These are phyloP conservation scores for Parthenolecanium corni DNA, from an alignment of 2,888 invertebrate genomes.

Conservation along the genomic window DNA sequence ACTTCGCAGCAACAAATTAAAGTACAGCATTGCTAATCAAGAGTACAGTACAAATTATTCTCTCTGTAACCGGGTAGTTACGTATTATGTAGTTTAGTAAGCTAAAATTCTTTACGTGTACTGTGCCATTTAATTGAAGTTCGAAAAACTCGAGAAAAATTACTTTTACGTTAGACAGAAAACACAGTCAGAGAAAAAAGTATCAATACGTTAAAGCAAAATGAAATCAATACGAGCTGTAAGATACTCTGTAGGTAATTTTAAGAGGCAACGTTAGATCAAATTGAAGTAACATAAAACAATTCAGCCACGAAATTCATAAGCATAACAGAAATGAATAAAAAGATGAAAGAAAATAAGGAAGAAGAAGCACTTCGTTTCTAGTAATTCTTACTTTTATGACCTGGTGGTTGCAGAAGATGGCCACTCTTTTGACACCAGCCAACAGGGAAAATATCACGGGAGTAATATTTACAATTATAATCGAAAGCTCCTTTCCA, in stretches of 20 bases:
- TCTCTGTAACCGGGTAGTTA: too few relatives aligned
- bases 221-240: background rate
- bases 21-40: too few relatives aligned
- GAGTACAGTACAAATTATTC: too few relatives aligned
- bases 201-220: background rate
- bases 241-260: background rate
- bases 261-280: too few relatives aligned
- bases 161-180: too few relatives aligned
- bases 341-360: background rate
- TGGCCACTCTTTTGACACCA: constrained; percentile 92
- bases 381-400: constrained; percentile 28
- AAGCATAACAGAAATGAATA: background rate
- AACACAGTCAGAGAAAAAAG: background rate
- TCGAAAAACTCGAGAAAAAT: too few relatives aligned
- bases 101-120: too few relatives aligned
- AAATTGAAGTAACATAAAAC: too few relatives aligned
- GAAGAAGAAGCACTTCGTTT: background rate
- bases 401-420: constrained; percentile 81
- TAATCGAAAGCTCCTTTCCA: constrained; percentile 98
- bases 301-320: background rate
- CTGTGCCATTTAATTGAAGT: too few relatives aligned
- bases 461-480: constrained; percentile 84
- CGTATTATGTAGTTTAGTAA: too few relatives aligned
- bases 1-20: too few relatives aligned
- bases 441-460: constrained; percentile 92